Percentiles rank a stretch among this genome's conserved stretches.
phyloP scores from a whole-genome alignment of 2,888 invertebrate genomes.

The Endomychus coccineus region DNA sequence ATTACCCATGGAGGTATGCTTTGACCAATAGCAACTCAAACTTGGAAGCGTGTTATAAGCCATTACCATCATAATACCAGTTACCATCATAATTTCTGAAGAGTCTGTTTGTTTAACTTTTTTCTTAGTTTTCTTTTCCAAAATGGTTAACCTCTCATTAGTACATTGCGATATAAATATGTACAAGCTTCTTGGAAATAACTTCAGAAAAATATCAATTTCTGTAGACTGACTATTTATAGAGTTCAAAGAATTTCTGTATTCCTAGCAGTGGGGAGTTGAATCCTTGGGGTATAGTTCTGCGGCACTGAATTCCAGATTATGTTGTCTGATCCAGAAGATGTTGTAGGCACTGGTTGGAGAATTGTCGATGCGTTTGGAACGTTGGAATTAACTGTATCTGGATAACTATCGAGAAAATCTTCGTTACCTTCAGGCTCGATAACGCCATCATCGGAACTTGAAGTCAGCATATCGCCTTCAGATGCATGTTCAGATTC shows the following conservation, averaged over 20 bases:
- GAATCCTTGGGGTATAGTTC: conserved; percentile 6
- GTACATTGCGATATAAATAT: conserved; percentile 5
- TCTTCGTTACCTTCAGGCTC: too few relatives aligned
- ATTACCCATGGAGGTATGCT: conserved; percentile 17
- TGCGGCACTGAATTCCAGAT: too few relatives aligned
- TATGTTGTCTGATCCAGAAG: conserved; percentile 7
- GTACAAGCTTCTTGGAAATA: conserved; percentile 2
- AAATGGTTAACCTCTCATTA: background rate
- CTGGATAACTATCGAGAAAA: too few relatives aligned
- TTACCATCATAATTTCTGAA: conserved; percentile 6
- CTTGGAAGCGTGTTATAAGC: conserved; percentile 4
- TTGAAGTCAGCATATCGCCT: too few relatives aligned
- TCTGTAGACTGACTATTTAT: conserved; percentile 2
- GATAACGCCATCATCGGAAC: too few relatives aligned
- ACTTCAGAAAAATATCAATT: conserved; percentile 5
- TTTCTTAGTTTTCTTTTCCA: conserved; percentile 2
- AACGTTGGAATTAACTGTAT: too few relatives aligned
- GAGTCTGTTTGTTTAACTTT: conserved; percentile 3
- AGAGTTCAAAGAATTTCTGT: conserved; percentile 7
- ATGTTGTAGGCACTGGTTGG: conserved; percentile 7
- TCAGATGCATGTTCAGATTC: conserved; percentile 5
- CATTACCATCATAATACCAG: conserved; percentile 6
- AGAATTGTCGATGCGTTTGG: conserved; percentile 2
- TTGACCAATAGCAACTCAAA: conserved; percentile 7
- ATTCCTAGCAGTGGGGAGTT: conserved; percentile 7